Conservation (phyloP, 2,797 vertebrate species). For the Neosalanx taihuensis region DNA sequence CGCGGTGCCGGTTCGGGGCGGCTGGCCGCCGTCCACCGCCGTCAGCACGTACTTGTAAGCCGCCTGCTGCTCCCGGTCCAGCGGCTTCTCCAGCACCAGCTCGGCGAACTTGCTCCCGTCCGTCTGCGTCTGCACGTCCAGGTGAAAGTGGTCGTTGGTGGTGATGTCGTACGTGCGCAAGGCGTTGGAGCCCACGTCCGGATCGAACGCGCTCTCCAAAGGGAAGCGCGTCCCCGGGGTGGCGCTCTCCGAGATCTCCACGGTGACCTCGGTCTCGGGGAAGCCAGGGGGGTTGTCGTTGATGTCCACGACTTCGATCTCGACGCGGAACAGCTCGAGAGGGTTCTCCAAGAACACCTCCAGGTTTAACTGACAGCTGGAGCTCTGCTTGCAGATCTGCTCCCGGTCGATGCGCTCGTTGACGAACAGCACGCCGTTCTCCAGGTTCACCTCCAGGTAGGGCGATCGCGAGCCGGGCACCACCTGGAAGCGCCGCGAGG, state of each 20-base stretch:
- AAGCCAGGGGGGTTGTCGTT: conserved; percentile 96
- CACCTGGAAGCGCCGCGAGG: conserved; percentile 90
- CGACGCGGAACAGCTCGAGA: conserved; percentile 91
- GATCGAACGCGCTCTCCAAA: conserved; percentile 94
- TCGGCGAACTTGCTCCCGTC: conserved; percentile 97
- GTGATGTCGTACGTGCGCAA: conserved; percentile 95
- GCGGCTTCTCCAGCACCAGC: conserved; percentile 87
- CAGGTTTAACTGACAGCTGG: conserved; percentile 90
- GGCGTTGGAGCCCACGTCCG: conserved; percentile 94
- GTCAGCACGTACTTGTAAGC: conserved; percentile 96
- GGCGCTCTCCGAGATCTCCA: conserved; percentile 97
- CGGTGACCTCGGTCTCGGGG: conserved; percentile 91
- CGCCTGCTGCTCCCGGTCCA: conserved; percentile 95
- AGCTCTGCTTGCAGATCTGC: conserved; percentile 91
- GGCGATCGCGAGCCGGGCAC: conserved; percentile 90
- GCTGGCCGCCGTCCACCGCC: conserved; percentile 93
- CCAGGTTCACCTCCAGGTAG: conserved; percentile 93
- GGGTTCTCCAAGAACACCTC: conserved; percentile 97
- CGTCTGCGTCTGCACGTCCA: conserved; percentile 94
- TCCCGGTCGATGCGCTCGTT: conserved; percentile 94
- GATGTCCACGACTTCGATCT: conserved; percentile 97
- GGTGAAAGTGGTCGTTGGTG: conserved; percentile 89
- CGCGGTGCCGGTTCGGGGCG: conserved; percentile 92
- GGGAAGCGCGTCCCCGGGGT: conserved; percentile 93
- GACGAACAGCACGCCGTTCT: conserved; percentile 90